A percentile compares a stretch with the other conserved stretches of the same genome.
These are phyloP conservation scores for Heliconius ethilla DNA, from an alignment of 2,888 invertebrate species.

Conservation along the genomic window DNA sequence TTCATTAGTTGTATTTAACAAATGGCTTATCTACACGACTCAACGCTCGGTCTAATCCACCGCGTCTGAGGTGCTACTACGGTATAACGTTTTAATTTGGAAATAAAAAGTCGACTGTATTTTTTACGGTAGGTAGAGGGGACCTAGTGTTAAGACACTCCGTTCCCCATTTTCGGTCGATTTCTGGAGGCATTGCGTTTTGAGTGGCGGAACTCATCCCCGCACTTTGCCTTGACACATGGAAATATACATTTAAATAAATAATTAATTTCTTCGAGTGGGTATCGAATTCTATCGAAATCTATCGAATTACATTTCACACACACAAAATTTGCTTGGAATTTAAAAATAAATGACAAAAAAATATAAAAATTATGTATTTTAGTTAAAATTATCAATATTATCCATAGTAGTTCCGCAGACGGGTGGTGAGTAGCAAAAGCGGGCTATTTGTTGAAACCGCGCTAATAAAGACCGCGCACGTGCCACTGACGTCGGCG, in stretches of 20 bases:
- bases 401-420: neutral
- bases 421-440: conserved; percentile 38
- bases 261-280: too few relatives aligned
- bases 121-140: neutral
- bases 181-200: too few relatives aligned
- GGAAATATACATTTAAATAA: too few relatives aligned
- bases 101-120: neutral
- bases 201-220: neutral
- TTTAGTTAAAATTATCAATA: neutral
- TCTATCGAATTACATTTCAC: too few relatives aligned
- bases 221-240: too few relatives aligned
- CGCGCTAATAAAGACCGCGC: conserved; percentile 62
- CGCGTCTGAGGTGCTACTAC: conserved; percentile 28
- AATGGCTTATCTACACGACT: conserved; percentile 39
- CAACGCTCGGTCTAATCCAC: conserved; percentile 34
- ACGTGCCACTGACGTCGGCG: conserved; percentile 48
- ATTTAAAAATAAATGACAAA: too few relatives aligned
- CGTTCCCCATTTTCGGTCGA: too few relatives aligned
- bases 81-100: neutral
- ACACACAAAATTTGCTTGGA: too few relatives aligned
- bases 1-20: conserved; percentile 40
- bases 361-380: neutral
- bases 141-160: too few relatives aligned
- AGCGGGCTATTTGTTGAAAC: conserved; percentile 57
- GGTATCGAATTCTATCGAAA: too few relatives aligned